phyloP scores from a whole-genome alignment of 1,140 invertebrate genomes.

The Caenorhabditis briggsae region DNA sequence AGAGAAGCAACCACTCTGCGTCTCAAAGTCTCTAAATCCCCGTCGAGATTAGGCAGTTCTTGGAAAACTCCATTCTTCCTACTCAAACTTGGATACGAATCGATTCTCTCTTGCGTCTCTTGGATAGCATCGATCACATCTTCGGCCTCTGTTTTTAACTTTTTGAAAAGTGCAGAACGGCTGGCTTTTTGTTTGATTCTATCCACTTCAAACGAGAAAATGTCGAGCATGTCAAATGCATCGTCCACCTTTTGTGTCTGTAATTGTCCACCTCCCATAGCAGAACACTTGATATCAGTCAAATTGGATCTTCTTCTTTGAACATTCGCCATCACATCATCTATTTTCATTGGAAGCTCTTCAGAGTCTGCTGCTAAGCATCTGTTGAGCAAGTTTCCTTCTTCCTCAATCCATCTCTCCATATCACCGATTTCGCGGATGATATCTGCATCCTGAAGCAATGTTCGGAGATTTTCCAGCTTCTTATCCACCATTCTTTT shows the following conservation, averaged over 20 bases:
- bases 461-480: not conserved
- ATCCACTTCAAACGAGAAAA: constrained; percentile 23
- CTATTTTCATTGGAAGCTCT: not conserved
- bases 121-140: constrained; percentile 26
- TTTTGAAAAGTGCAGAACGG: not conserved
- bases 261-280: not conserved
- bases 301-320: constrained; percentile 22
- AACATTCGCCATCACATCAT: constrained; percentile 1
- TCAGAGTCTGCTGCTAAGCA: not conserved
- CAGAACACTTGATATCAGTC: constrained; percentile 4
- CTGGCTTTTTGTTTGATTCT: not conserved
- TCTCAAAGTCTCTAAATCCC: constrained; percentile 14
- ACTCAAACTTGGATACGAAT: not conserved
- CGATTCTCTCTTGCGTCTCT: not conserved
- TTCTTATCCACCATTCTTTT: constrained; percentile 6
- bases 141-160: not conserved
- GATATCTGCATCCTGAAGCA: constrained; percentile 13
- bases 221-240: constrained; percentile 29
- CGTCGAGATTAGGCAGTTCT: constrained; percentile 1
- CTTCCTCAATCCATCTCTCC: constrained; percentile 25
- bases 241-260: constrained; percentile 29
- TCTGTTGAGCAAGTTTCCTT: not conserved
- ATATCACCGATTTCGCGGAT: constrained; percentile 9
- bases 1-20: constrained; percentile 22
- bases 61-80: not conserved